Evolutionary conservation across 2,113 vertebrate genomes (phyloP).

Genomic region (Pelusios castaneus): DNA sequence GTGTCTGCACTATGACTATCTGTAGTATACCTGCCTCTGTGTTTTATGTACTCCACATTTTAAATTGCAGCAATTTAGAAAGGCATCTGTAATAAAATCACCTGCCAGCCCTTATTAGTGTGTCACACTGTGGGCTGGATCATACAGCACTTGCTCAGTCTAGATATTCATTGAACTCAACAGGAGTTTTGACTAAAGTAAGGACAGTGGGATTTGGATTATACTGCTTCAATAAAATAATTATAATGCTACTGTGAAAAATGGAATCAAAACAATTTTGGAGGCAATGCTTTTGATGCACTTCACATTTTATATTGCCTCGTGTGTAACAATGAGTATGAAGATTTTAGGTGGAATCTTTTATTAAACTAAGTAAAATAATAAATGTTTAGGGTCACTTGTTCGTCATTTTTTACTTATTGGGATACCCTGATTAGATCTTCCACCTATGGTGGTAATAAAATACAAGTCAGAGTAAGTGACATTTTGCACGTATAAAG

Average conservation of each 20-base stretch:
- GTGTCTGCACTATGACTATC: not conserved
- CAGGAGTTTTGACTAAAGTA: not conserved
- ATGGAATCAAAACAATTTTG: not conserved
- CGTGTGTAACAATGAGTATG: not conserved
- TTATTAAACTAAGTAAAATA: not conserved
- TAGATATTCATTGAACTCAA: not conserved
- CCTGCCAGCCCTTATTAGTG: accelerated
- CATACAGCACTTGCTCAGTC: not conserved
- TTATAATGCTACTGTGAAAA: not conserved
- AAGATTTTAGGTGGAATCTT: not conserved
- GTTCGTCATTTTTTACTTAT: not conserved
- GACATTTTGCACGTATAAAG: not conserved
- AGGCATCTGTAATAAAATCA: not conserved
- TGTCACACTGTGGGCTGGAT: not conserved
- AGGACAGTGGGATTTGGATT: not conserved
- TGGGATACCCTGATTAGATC: not conserved
- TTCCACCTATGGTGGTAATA: not conserved
- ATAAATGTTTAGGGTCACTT: not conserved
- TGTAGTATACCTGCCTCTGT: not conserved
- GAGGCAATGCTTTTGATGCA: not conserved
- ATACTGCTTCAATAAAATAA: not conserved
- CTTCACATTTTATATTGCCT: not conserved
- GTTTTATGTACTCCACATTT: accelerated
- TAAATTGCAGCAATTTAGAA: not conserved
- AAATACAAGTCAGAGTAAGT: not conserved